phyloP scores from a whole-genome alignment of 2,888 invertebrate species.

The Acrocyrtus sp. region DNA sequence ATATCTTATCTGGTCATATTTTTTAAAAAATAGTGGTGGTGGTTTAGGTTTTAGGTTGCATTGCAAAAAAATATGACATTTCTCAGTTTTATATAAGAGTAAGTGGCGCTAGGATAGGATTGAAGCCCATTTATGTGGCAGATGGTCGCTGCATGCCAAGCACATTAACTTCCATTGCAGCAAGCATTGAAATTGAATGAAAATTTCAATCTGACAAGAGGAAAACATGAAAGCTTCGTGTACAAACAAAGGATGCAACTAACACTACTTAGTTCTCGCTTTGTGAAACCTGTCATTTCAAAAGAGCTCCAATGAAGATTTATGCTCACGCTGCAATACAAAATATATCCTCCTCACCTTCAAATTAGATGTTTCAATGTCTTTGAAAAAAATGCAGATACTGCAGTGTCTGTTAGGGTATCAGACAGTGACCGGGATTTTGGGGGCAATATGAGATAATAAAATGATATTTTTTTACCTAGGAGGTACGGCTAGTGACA shows the following conservation, averaged over 20 bases:
- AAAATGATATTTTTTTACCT: slow-evolving; percentile 12
- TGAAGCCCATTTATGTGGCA: too few species aligned
- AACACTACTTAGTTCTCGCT: not conserved
- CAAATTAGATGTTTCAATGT: not conserved
- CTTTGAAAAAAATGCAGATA: not conserved
- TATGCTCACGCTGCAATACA: slow-evolving; percentile 5
- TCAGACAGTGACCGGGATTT: not conserved
- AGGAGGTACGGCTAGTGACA: slow-evolving; percentile 71
- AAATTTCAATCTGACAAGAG: not conserved
- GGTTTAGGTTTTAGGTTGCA: too few species aligned
- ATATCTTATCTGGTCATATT: too few species aligned
- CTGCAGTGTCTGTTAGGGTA: not conserved
- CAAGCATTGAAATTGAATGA: not conserved
- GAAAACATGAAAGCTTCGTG: not conserved
- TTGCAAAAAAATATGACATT: too few species aligned
- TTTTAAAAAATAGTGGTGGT: too few species aligned
- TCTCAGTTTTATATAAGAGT: too few species aligned
- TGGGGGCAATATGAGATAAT: not conserved
- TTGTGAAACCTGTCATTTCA: not conserved
- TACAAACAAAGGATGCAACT: too few species aligned
- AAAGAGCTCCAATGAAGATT: not conserved
- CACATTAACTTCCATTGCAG: not conserved
- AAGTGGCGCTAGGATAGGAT: too few species aligned
- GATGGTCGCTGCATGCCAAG: not conserved
- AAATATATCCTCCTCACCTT: not conserved